phyloP scores from a whole-genome alignment of 2,113 vertebrate genomes.

The Neodontobutis hainanensis region DNA sequence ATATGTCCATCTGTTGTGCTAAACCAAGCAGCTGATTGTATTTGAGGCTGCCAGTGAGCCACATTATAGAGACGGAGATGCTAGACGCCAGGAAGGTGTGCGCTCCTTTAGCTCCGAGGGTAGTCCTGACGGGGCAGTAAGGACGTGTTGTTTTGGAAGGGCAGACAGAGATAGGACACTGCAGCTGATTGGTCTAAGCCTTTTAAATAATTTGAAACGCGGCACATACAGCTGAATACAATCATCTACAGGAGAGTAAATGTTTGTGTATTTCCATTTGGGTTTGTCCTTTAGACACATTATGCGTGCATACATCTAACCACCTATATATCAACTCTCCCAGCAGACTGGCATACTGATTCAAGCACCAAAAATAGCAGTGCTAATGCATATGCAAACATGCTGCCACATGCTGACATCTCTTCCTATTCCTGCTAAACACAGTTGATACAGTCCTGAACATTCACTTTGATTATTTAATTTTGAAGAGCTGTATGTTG shows the following conservation, averaged over 20 bases:
- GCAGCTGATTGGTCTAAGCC: conserved; percentile 5
- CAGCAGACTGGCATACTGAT: conserved; percentile 39
- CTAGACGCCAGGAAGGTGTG: conserved; percentile 6
- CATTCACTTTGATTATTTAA: background rate
- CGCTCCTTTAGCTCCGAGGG: conserved; percentile 9
- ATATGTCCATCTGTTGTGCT: conserved; percentile 62
- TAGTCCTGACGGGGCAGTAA: background rate
- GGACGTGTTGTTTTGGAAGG: conserved; percentile 18
- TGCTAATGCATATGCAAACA: conserved; percentile 16
- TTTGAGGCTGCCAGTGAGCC: conserved; percentile 40
- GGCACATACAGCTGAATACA: conserved; percentile 6
- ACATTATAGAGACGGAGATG: conserved; percentile 39
- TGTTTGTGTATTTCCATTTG: conserved; percentile 5
- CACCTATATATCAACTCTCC: conserved; percentile 6
- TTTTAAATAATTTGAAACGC: conserved; percentile 29
- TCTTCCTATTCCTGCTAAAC: background rate
- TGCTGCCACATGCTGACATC: conserved; percentile 10
- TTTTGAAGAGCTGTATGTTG: too few relatives aligned
- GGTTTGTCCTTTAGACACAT: conserved; percentile 8
- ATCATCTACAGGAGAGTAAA: conserved; percentile 10
- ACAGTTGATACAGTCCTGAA: background rate
- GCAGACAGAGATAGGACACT: background rate
- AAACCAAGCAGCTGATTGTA: conserved; percentile 54
- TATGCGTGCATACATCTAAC: conserved; percentile 8
- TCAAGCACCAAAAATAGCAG: conserved; percentile 33